Base-by-base conservation (phyloP, 2,888 invertebrate genomes). In the Galerucella calmariensis region DNA sequence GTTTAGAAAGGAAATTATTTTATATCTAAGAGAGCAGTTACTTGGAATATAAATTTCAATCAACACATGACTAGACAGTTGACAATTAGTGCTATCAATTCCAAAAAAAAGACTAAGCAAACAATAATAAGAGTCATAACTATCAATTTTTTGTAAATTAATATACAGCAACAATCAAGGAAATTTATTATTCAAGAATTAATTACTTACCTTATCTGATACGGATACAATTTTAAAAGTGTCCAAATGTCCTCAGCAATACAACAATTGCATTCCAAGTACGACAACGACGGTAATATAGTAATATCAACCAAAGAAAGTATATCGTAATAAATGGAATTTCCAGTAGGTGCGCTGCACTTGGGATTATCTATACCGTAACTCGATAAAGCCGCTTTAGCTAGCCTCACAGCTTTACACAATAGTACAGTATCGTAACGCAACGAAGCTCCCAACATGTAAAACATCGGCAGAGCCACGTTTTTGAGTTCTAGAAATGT, bases 221-320 rank as follows among this genome's bases (percentile, higher is more conserved):
- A 97, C 0, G 97, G 95, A 87, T 94, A 96, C 67, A 93, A 88
- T 85, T 95, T 95, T 20, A 97, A 88, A 67, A 99, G 91, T 65
- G 93, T 93, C 95, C 99, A 99, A 76, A 99, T 91, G 87, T 99
- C 98, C 87, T 99, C 98, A 4, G 98, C 95, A 87, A 99, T 93
- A 81, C 97, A 96, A 85, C 97, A 98, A 88, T 99, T 99, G 82
- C 95, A 95, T 79, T 97, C 96, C 90, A 98, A 91, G 81, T 97
- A 92, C 0, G 97, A 95, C 27, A 99, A 89, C 0, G 97, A 92
- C 0, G 99, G 99, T 76, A 99, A 88, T 76, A 99, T 91, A 1
- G 95, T 94, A 62, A 95, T 92, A 85, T 99, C 98, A 73, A 98
- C 88, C 65, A 97, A 90, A 6, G 94, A 95, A 72, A 97, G 88